These are phyloP conservation scores for Periplaneta americana DNA, from an alignment of 1,140 invertebrate genomes.

Conservation along the genomic window DNA sequence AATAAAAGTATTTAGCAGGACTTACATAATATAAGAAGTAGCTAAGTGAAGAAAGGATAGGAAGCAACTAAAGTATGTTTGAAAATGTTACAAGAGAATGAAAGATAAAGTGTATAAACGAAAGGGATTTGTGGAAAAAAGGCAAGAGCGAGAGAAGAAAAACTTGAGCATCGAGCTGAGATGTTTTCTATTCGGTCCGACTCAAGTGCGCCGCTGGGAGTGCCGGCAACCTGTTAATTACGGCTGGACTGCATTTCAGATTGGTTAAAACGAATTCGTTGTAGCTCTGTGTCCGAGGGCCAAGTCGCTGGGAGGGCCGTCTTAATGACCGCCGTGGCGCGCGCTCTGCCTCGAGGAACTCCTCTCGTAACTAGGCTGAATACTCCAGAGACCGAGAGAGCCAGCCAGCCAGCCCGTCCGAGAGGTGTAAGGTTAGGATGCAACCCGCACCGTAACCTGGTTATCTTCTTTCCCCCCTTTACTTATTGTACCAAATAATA, in stretches of 20 bases:
- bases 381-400: not conserved
- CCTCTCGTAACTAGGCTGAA: not conserved
- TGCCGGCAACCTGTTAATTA: no score
- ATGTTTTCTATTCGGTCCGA: no score
- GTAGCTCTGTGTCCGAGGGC: not conserved
- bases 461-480: not conserved
- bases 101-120: no score
- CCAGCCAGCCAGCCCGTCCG: not conserved
- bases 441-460: not conserved
- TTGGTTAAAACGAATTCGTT: not conserved
- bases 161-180: no score
- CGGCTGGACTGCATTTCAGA: not conserved
- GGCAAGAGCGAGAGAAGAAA: no score
- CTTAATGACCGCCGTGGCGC: not conserved
- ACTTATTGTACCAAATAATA: not conserved
- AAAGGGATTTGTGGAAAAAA: no score
- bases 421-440: not conserved
- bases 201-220: no score
- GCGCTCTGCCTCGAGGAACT: not conserved
- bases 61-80: no score
- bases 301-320: not conserved
- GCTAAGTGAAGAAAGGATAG: no score
- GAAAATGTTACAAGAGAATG: no score
- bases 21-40: no score
- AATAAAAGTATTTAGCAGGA: no score